These are phyloP conservation scores for Xylocopa sonorina DNA, from an alignment of 1,140 invertebrate genomes.

Conservation along the genomic window DNA sequence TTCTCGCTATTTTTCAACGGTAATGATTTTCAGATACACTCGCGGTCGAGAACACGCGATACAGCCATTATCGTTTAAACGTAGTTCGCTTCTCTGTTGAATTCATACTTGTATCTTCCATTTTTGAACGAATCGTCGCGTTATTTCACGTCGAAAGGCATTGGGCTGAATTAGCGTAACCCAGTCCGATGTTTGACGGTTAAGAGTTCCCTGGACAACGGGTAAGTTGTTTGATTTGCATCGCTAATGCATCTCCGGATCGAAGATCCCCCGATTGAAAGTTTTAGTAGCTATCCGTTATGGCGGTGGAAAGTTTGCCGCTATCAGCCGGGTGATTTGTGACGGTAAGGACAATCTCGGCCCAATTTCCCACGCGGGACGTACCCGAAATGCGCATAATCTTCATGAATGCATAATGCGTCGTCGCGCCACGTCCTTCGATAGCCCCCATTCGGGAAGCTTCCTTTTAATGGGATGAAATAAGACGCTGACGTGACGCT, in stretches of 20 bases:
- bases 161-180: too few relatives aligned
- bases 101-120: too few relatives aligned
- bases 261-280: neutral
- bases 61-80: conserved; percentile 35
- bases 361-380: conserved; percentile 72
- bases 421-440: conserved; percentile 49
- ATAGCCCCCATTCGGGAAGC: conserved; percentile 51
- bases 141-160: too few relatives aligned
- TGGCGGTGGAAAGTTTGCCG: conserved; percentile 47
- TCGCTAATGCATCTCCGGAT: neutral
- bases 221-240: neutral
- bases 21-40: neutral
- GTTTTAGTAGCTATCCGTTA: neutral
- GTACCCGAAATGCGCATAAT: conserved; percentile 73
- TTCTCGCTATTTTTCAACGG: neutral
- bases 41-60: conserved; percentile 47
- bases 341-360: conserved; percentile 73
- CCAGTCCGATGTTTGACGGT: too few relatives aligned
- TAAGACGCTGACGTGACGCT: conserved; percentile 46
- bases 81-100: conserved; percentile 21
- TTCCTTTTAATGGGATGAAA: conserved; percentile 59
- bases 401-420: conserved; percentile 75
- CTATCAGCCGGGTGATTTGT: conserved; percentile 73
- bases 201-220: neutral
- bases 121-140: neutral